Evolutionary conservation across 2,113 vertebrate genomes (phyloP).

Genomic region (Corythaeola cristata): DNA sequence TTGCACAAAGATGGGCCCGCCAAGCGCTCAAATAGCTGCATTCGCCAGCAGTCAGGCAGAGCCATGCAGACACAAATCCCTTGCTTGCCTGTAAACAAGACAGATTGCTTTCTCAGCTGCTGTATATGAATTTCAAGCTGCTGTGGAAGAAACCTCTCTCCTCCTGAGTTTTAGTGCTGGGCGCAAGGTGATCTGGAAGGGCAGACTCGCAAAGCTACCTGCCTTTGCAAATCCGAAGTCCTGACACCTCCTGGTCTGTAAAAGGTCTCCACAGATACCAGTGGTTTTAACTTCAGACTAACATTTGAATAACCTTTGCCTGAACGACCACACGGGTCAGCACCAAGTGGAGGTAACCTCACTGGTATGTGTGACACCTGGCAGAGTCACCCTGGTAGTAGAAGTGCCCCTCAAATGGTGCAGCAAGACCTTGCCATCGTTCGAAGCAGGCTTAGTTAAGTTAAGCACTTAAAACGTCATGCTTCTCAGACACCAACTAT

Average conservation of each 20-base stretch:
- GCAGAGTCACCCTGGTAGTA: neutral
- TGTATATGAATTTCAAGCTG: neutral
- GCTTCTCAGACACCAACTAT: neutral
- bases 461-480: neutral
- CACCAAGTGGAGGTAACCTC: neutral
- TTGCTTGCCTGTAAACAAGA: conserved; percentile 1
- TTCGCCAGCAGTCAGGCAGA: neutral
- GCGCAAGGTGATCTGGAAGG: neutral
- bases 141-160: neutral
- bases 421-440: neutral
- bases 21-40: neutral
- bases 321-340: neutral
- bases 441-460: neutral
- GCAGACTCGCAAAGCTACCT: neutral
- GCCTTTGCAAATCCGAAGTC: neutral
- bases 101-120: neutral
- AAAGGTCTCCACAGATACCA: neutral
- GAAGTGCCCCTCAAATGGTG: neutral
- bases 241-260: neutral
- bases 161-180: neutral
- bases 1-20: neutral
- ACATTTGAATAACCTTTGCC: neutral
- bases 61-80: neutral
- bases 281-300: neutral
- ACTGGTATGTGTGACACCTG: neutral